These are phyloP conservation scores for Noctua comes DNA, from an alignment of 2,888 invertebrate species.

Conservation along the genomic window DNA sequence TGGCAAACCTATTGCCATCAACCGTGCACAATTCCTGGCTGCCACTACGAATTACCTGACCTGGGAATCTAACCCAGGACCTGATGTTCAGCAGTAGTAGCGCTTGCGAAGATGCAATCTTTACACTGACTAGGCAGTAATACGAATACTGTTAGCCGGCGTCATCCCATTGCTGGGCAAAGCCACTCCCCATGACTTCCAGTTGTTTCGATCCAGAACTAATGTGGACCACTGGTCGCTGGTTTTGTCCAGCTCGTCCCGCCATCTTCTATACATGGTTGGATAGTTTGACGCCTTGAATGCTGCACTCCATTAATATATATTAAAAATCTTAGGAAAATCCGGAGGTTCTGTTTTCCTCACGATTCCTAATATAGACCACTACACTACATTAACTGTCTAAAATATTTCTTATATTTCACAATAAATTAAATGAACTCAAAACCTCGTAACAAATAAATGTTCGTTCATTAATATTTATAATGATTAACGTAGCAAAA, in stretches of 20 bases:
- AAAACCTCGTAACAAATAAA: conserved; percentile 24
- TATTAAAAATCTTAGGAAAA: background rate
- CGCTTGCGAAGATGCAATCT: background rate
- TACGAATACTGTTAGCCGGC: too few relatives aligned
- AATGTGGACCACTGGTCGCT: too few relatives aligned
- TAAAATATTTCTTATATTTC: background rate
- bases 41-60: background rate
- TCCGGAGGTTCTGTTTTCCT: background rate
- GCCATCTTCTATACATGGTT: too few relatives aligned
- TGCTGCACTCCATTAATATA: too few relatives aligned
- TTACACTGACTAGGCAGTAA: too few relatives aligned
- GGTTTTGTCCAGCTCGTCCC: too few relatives aligned
- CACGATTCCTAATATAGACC: background rate
- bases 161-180: too few relatives aligned
- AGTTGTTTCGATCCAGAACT: too few relatives aligned
- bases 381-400: background rate
- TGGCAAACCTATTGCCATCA: background rate
- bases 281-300: too few relatives aligned
- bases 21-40: background rate
- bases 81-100: background rate
- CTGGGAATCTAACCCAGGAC: background rate
- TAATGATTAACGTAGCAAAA: conserved; percentile 49
- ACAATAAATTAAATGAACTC: background rate
- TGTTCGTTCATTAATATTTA: conserved; percentile 44
- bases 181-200: too few relatives aligned